These are phyloP conservation scores for Paratilapia polleni DNA, from an alignment of 2,113 vertebrate species.

Conservation along the genomic window DNA sequence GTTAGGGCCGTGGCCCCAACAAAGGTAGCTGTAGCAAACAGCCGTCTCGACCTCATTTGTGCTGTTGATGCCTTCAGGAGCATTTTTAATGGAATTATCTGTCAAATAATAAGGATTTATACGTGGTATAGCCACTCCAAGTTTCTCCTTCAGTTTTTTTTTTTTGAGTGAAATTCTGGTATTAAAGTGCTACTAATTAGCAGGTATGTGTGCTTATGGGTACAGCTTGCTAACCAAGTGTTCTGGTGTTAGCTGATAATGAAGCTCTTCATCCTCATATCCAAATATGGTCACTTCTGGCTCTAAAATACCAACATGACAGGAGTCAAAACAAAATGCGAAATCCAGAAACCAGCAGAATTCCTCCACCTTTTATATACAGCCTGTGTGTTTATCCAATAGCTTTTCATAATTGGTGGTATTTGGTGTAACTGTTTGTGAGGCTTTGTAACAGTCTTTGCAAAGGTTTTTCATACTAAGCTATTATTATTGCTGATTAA, in stretches of 20 bases:
- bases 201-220: no score
- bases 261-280: no score
- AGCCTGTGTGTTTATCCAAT: neutral
- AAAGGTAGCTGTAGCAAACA: neutral
- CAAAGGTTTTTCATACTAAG: neutral
- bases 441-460: neutral
- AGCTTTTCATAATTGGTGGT: neutral
- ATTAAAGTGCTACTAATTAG: neutral
- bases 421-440: neutral
- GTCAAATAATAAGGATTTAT: neutral
- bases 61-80: neutral
- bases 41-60: neutral
- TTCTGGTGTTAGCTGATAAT: no score
- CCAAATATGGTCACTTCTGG: no score
- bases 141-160: neutral
- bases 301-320: no score
- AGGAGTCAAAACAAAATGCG: no score
- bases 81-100: fast-evolving
- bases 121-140: neutral
- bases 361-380: neutral
- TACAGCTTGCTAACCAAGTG: no score
- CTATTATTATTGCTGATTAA: no score
- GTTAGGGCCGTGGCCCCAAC: neutral
- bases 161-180: fast-evolving
- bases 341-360: neutral